These are phyloP conservation scores for Helogale parvula DNA, from an alignment of 2,113 vertebrate genomes.

Conservation along the genomic window DNA sequence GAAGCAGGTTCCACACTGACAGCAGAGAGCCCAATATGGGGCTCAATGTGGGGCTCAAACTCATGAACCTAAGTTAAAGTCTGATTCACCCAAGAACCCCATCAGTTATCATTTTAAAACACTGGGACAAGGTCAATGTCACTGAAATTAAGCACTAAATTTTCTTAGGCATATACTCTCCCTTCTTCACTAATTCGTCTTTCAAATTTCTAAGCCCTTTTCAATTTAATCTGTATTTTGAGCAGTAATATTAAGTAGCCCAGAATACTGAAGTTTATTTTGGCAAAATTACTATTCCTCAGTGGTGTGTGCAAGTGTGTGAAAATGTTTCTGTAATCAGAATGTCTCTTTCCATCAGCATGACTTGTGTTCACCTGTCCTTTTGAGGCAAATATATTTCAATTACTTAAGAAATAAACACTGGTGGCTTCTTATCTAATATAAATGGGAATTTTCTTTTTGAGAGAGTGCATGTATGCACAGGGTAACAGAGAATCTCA, in stretches of 20 bases:
- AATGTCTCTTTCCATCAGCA: not conserved
- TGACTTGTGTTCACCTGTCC: not conserved
- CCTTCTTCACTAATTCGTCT: constrained; percentile 29
- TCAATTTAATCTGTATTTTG: not conserved
- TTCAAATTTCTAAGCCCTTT: not conserved
- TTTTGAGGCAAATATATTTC: not conserved
- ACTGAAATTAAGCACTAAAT: constrained; percentile 44
- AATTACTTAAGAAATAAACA: not conserved
- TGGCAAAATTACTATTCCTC: constrained; percentile 29
- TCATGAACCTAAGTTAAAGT: too few relatives aligned
- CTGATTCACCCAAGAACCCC: too few relatives aligned
- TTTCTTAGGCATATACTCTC: constrained; percentile 31
- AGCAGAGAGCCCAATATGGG: too few relatives aligned
- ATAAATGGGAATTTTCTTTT: not conserved
- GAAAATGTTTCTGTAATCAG: not conserved
- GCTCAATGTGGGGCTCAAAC: too few relatives aligned
- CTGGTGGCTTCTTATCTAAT: not conserved
- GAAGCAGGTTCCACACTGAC: too few relatives aligned
- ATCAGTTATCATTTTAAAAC: constrained; percentile 52
- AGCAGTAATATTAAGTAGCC: not conserved
- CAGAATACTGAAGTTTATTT: not conserved
- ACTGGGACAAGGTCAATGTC: not conserved
- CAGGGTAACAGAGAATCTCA: too few relatives aligned
- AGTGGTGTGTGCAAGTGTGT: not conserved
- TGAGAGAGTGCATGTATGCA: too few relatives aligned